Conservation (phyloP, 30 jellyfish, hydroid and myxozoan species). For the Pelagia noctiluca region DNA sequence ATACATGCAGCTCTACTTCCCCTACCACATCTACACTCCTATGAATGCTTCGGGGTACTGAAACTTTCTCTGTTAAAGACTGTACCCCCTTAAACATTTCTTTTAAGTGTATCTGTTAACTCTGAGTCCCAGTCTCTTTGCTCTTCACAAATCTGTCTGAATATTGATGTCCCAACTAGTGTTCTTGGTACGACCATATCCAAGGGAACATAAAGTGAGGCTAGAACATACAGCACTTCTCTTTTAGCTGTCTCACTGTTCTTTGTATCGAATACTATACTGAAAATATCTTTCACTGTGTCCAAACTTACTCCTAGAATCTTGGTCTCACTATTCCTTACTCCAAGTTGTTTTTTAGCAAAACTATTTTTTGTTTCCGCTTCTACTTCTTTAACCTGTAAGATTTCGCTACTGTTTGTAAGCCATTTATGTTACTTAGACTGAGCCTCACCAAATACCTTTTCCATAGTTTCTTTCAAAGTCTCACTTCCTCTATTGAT, state of each 20-base stretch:
- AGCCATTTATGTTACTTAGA: not conserved
- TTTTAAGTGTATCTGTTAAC: slow-evolving; percentile 2
- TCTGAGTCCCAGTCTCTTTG: slow-evolving; percentile 25
- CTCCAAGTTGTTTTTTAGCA: slow-evolving; percentile 53
- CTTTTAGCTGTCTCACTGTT: slow-evolving; percentile 33
- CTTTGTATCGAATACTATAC: slow-evolving; percentile 20
- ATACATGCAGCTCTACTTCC: slow-evolving; percentile 53
- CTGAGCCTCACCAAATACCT: not conserved
- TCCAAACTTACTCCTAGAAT: slow-evolving; percentile 65
- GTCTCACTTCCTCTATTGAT: not conserved
- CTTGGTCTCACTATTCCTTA: slow-evolving; percentile 34
- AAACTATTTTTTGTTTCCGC: slow-evolving; percentile 7
- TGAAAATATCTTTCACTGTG: slow-evolving; percentile 23
- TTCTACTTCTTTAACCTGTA: not conserved
- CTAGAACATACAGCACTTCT: slow-evolving; percentile 51
- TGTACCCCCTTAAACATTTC: slow-evolving; percentile 46
- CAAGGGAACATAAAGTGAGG: slow-evolving; percentile 63
- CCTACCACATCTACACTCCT: not conserved
- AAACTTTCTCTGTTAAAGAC: not conserved
- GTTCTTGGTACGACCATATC: slow-evolving; percentile 25
- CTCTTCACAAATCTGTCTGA: slow-evolving; percentile 9
- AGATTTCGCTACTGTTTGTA: too few species aligned
- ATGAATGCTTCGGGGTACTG: slow-evolving; percentile 45
- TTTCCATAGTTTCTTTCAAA: not conserved
- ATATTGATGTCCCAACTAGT: slow-evolving; percentile 22